Evolutionary conservation across 2,888 invertebrate genomes (phyloP).

Genomic region (Trichopria drosophilae): DNA sequence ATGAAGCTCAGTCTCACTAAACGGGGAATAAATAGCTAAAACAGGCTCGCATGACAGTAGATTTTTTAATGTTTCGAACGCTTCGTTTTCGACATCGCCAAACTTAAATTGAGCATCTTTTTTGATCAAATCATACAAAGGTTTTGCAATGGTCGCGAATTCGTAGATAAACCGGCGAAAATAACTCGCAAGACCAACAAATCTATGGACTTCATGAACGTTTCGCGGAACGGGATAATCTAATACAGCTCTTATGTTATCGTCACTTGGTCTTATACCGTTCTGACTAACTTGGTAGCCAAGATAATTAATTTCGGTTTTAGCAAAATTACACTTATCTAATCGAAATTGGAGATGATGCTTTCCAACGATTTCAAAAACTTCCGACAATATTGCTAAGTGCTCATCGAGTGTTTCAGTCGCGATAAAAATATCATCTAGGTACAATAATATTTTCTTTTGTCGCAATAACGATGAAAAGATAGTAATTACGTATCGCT

Average conservation of each 20-base stretch:
- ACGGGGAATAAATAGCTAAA: conserved; percentile 45
- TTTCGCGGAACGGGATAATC: conserved; percentile 12
- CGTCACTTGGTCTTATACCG: conserved; percentile 4
- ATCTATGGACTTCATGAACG: conserved; percentile 4
- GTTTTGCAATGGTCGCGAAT: conserved; percentile 9
- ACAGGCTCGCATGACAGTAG: conserved; percentile 35
- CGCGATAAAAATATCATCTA: conserved; percentile 8
- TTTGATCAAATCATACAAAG: background rate
- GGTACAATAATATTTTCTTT: background rate
- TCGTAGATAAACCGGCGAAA: conserved; percentile 8
- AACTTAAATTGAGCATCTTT: conserved; percentile 36
- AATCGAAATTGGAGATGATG: conserved; percentile 5
- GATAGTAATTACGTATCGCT: background rate
- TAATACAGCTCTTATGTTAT: conserved; percentile 6
- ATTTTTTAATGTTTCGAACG: conserved; percentile 36
- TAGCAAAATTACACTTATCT: conserved; percentile 19
- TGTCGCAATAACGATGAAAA: background rate
- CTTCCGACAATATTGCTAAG: background rate
- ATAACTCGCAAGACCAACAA: conserved; percentile 8
- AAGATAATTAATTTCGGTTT: conserved; percentile 2
- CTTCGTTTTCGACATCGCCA: conserved; percentile 30
- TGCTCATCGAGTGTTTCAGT: conserved; percentile 11
- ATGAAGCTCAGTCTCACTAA: conserved; percentile 43
- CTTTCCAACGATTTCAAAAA: no score
- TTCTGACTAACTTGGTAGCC: no score